These are phyloP conservation scores for Elaphurus davidianus DNA, from an alignment of 2,113 vertebrate species.

Conservation along the genomic window DNA sequence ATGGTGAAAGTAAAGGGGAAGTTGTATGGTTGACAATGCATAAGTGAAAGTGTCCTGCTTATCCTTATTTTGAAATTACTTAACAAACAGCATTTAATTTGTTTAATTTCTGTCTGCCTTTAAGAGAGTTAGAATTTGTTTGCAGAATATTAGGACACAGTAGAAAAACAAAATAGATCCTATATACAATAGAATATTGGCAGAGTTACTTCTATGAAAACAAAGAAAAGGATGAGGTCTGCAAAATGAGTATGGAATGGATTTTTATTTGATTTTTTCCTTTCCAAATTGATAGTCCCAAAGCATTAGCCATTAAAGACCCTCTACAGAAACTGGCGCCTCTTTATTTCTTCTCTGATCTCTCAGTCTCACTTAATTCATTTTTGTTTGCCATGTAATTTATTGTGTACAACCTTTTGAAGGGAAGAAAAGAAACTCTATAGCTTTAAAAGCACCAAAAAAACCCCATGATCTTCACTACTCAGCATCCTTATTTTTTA, in stretches of 20 bases:
- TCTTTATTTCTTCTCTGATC: not conserved
- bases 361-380: slow-evolving; percentile 33
- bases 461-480: not conserved
- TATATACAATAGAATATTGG: not conserved
- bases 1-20: not conserved
- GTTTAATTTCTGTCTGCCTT: slow-evolving; percentile 15
- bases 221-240: slow-evolving; percentile 19
- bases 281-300: slow-evolving; percentile 45
- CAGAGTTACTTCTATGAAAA: not conserved
- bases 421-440: slow-evolving; percentile 43
- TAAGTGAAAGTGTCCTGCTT: not conserved
- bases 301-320: slow-evolving; percentile 13
- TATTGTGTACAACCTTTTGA: not conserved
- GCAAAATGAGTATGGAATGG: not conserved
- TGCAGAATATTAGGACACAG: not conserved
- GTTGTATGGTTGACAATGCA: not conserved
- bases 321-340: not conserved
- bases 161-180: not conserved
- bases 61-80: slow-evolving; percentile 19
- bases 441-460: slow-evolving; percentile 23
- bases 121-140: slow-evolving; percentile 18
- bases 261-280: slow-evolving; percentile 32
- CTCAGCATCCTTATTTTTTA: not conserved
- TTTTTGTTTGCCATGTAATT: slow-evolving; percentile 41
- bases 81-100: not conserved